Evolutionary conservation across 1,140 invertebrate species (phyloP).

Genomic region (Xylocopa sonorina): DNA sequence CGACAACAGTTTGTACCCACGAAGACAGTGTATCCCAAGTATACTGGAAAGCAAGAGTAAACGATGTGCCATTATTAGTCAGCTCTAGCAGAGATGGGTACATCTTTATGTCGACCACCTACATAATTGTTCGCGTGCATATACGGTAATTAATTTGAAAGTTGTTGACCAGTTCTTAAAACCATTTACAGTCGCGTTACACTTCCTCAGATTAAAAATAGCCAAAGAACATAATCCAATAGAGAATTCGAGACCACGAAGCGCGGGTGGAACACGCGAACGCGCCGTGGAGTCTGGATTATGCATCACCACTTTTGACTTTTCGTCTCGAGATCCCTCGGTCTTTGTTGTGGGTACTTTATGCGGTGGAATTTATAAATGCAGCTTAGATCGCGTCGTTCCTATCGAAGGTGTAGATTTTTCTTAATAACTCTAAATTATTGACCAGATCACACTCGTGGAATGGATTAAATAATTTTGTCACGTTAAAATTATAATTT

Average conservation of each 20-base stretch:
- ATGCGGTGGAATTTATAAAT: slow-evolving; percentile 79
- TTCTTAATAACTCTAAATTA: no score
- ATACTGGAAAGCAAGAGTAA: slow-evolving; percentile 72
- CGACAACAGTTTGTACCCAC: slow-evolving; percentile 73
- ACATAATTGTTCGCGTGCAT: slow-evolving; percentile 66
- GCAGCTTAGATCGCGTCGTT: slow-evolving; percentile 70
- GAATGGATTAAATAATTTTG: neutral
- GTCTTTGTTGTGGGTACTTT: slow-evolving; percentile 78
- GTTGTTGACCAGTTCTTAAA: neutral
- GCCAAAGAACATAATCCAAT: slow-evolving; percentile 78
- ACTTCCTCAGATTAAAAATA: slow-evolving; percentile 74
- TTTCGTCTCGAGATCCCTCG: slow-evolving; percentile 71
- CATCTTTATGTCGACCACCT: slow-evolving; percentile 74
- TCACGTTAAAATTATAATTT: slow-evolving; percentile 8
- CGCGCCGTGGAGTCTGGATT: slow-evolving; percentile 77
- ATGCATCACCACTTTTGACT: slow-evolving; percentile 78
- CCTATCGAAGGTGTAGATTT: slow-evolving; percentile 69
- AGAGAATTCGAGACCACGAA: slow-evolving; percentile 75
- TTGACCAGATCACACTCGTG: no score
- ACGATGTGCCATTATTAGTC: slow-evolving; percentile 71
- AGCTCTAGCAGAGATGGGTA: slow-evolving; percentile 77
- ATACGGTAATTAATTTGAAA: slow-evolving; percentile 66
- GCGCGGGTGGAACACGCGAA: slow-evolving; percentile 75
- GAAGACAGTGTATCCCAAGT: slow-evolving; percentile 75
- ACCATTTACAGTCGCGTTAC: neutral